Conservation (phyloP, 2,888 invertebrate genomes). For the Timandra comae region DNA sequence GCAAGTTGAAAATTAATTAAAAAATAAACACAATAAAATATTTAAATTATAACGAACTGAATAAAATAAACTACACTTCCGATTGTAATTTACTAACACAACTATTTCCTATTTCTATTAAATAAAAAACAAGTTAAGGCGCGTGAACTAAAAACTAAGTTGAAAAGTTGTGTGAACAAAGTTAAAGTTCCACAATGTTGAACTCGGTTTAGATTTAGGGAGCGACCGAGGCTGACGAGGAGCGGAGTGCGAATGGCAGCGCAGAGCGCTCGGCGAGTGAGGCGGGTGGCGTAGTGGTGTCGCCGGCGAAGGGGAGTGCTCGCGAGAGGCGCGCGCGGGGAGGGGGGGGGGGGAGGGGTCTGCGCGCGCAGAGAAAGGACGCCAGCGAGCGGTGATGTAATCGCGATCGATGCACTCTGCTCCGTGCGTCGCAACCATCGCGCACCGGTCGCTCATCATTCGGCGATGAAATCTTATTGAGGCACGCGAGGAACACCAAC, state of each 20-base stretch:
- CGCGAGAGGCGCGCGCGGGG: conserved; percentile 27
- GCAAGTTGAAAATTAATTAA: conserved; percentile 45
- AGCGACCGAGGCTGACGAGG: conserved; percentile 50
- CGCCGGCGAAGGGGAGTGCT: conserved; percentile 38
- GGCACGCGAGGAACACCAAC: no score
- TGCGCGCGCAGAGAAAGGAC: conserved; percentile 72
- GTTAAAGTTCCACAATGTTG: conserved; percentile 47
- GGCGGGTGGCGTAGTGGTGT: conserved; percentile 50
- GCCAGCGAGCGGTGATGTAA: conserved; percentile 73
- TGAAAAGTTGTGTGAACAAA: conserved; percentile 31
- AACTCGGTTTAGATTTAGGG: conserved; percentile 25
- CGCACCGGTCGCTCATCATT: conserved; percentile 23
- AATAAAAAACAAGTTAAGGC: conserved; percentile 22
- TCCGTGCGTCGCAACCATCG: conserved; percentile 42
- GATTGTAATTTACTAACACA: conserved; percentile 35
- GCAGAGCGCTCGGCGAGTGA: conserved; percentile 38
- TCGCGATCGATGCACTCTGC: conserved; percentile 71
- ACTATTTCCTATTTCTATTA: conserved; percentile 25
- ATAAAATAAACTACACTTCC: conserved; percentile 33
- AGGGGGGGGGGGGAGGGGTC: conserved; percentile 37
- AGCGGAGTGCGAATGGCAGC: conserved; percentile 67
- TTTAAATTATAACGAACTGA: no score
- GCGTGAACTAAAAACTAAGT: conserved; percentile 35
- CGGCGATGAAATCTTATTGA: no score
- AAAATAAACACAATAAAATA: conserved; percentile 43